Evolutionary conservation across 2,113 vertebrate genomes (phyloP), one percentile per base, ranked within the genome.

Genomic region (Clupea harengus): DNA sequence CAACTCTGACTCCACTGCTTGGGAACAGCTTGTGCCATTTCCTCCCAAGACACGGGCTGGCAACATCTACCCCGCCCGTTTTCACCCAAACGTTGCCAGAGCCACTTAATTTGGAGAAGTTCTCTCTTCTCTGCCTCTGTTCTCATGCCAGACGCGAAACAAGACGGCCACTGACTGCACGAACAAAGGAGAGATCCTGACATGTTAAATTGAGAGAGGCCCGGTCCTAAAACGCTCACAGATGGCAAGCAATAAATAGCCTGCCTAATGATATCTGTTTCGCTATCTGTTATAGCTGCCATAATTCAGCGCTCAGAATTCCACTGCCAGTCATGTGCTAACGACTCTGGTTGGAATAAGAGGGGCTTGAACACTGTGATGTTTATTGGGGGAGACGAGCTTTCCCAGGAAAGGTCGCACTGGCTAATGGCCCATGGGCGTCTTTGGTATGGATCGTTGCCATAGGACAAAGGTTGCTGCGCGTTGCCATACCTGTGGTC

Each of bases 251-350:
- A 78, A 39, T 44, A 78, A 78, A 78, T 78, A 78, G 72, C 28
- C 28, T 15, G 72, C 72, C 72, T 78, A 78, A 78, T 78, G 72
- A 78, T 39, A 78, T 39, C 72, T 32, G 28, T 10, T 17, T 15
- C 10, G 72, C 72, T 78, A 78, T 78, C 72, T 39, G 72, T 78
- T 78, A 78, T 78, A 13, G 72, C 72, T 78, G 72, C 44, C 72
- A 78, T 78, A 78, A 78, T 17, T 78, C 72, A 39, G 28, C 32
- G n/a, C 64, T 11, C 8, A 67, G 64, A 67, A 28, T 25, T 28
- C 64, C n/a, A 11, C n/a, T 67, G 64, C 64, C 64, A 67, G 64
- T 67, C n/a, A 25, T 67, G 25, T 25, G 64, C 54, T 20, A 60
- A 22, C n/a, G 10, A 32, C 28, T 78, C 15, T 18, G 15, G 32